Conservation (phyloP, 2,888 invertebrate genomes). For the Alviniconcha strummeri region DNA sequence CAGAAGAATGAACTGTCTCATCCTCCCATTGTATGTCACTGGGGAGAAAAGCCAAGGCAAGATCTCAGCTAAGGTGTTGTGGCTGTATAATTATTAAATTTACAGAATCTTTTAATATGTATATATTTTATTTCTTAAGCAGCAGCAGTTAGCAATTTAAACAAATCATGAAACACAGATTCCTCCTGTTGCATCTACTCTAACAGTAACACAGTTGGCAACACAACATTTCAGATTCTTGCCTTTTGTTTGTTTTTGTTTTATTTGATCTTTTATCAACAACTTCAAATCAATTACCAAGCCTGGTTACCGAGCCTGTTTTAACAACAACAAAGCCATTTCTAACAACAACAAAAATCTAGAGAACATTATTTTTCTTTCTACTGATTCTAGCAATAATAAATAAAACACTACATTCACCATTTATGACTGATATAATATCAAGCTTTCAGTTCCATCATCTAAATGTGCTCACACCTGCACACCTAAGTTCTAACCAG, state of each 20-base stretch:
- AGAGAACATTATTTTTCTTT: no score
- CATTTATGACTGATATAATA: no score
- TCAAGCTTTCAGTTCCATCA: no score
- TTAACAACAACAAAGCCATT: no score
- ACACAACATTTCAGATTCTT: neutral
- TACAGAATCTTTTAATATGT: neutral
- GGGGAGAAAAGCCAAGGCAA: conserved; percentile 17
- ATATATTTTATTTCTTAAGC: neutral
- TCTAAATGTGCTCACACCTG: neutral
- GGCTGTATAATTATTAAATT: neutral
- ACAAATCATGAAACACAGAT: neutral
- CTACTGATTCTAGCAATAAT: no score
- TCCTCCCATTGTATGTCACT: conserved; percentile 69
- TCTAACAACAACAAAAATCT: no score
- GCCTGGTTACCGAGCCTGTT: no score
- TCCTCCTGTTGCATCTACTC: neutral
- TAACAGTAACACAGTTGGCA: neutral
- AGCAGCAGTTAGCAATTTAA: neutral
- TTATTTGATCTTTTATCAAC: no score
- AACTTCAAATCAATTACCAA: no score
- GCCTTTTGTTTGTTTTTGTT: no score
- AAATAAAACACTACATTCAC: no score
- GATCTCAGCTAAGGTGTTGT: no score
- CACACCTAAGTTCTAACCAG: neutral
- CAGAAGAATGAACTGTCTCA: conserved; percentile 69